Conservation (phyloP, 2,888 invertebrate species). For the Stenchaetothrips biformis region DNA sequence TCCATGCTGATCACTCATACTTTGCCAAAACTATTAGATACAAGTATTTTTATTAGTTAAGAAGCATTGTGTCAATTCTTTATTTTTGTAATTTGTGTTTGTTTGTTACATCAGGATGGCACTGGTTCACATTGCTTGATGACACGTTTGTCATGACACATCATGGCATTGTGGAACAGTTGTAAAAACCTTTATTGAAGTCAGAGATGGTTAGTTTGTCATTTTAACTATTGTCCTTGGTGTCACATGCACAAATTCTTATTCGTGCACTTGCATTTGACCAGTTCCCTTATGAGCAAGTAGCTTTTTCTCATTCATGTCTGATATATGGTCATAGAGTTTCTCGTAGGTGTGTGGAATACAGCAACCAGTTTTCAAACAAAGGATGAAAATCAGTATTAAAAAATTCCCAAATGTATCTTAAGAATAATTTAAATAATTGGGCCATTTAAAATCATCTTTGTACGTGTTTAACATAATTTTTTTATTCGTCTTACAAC, state of each 20-base stretch:
- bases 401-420: not conserved
- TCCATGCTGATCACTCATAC: not conserved
- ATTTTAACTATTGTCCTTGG: not conserved
- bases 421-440: not conserved
- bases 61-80: constrained; percentile 23
- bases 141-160: no score
- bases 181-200: not conserved
- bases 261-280: constrained; percentile 13
- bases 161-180: no score
- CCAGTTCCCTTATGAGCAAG: constrained; percentile 9
- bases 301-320: not conserved
- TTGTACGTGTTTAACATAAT: not conserved
- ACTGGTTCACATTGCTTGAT: not conserved
- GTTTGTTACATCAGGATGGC: not conserved
- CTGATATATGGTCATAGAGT: not conserved
- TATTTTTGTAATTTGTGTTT: constrained; percentile 25
- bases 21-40: constrained; percentile 19
- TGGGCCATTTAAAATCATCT: not conserved
- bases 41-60: constrained; percentile 24
- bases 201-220: not conserved
- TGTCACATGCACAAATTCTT: constrained; percentile 11
- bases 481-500: not conserved
- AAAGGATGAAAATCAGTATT: not conserved
- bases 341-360: not conserved
- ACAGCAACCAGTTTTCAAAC: not conserved